phyloP scores from a whole-genome alignment of 2,797 vertebrate genomes.

The Melanotaenia maccullochi region DNA sequence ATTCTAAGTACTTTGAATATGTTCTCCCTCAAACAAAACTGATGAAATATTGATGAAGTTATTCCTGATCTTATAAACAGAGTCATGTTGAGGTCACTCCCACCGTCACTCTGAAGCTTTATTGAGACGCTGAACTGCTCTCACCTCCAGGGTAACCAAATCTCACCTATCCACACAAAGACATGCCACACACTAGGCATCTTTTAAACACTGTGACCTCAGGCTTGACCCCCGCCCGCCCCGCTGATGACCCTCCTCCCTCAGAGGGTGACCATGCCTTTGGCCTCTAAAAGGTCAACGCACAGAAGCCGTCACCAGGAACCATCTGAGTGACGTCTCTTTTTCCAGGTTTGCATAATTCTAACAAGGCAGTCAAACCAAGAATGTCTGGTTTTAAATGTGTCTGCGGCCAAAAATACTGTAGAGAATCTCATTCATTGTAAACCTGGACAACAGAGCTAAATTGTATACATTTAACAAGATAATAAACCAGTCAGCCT shows the following conservation, averaged over 20 bases:
- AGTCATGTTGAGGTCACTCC: slow-evolving; percentile 60
- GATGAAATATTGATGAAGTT: not conserved
- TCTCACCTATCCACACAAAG: slow-evolving; percentile 78
- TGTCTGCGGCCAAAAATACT: slow-evolving; percentile 5
- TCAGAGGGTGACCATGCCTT: slow-evolving; percentile 76
- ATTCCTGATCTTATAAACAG: slow-evolving; percentile 6
- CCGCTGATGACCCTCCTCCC: slow-evolving; percentile 65
- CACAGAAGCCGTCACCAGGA: slow-evolving; percentile 56
- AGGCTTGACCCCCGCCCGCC: slow-evolving; percentile 65
- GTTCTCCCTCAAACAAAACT: not conserved
- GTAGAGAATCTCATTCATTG: slow-evolving; percentile 37
- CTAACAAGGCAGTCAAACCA: slow-evolving; percentile 36
- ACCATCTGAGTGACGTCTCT: slow-evolving; percentile 69
- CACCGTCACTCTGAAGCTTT: slow-evolving; percentile 45
- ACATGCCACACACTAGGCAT: slow-evolving; percentile 71
- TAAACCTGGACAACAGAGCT: slow-evolving; percentile 14
- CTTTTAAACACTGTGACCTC: slow-evolving; percentile 66
- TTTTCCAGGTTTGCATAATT: slow-evolving; percentile 41
- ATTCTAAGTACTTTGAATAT: no score
- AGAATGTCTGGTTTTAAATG: slow-evolving; percentile 21
- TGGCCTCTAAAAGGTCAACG: slow-evolving; percentile 75
- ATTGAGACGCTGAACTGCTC: slow-evolving; percentile 52
- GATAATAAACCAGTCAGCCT: slow-evolving; percentile 45
- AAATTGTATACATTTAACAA: slow-evolving; percentile 37
- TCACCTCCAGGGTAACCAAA: slow-evolving; percentile 66